phyloP scores from a whole-genome alignment of 2,888 invertebrate species.

The Hoplodrina ambigua region DNA sequence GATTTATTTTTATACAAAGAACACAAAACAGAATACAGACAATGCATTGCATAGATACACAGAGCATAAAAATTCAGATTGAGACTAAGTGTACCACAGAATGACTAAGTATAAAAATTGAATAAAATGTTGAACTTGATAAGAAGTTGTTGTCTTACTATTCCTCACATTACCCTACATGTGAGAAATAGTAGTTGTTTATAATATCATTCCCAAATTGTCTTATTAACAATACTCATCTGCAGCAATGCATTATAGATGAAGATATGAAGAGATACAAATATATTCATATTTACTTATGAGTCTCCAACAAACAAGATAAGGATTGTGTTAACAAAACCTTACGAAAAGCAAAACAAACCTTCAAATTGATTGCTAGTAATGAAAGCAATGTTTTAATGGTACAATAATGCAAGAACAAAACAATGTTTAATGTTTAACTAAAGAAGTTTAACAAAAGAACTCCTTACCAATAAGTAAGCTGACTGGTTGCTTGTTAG shows the following conservation, averaged over 20 bases:
- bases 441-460: background rate
- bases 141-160: no score
- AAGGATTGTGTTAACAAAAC: background rate
- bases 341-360: background rate
- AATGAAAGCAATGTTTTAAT: background rate
- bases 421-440: background rate
- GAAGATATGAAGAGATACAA: background rate
- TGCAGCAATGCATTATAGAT: background rate
- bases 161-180: no score
- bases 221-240: constrained; percentile 18
- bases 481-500: background rate
- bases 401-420: background rate
- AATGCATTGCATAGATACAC: no score
- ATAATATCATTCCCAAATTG: background rate
- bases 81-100: no score
- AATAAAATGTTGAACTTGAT: background rate
- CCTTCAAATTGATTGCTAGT: background rate
- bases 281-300: constrained; percentile 6
- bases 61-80: no score
- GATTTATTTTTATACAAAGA: background rate
- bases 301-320: background rate
- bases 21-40: no score
- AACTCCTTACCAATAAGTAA: constrained; percentile 26
- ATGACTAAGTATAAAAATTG: background rate
- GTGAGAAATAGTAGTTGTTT: no score